Evolutionary conservation across 2,797 vertebrate species (phyloP), one percentile per base, ranked within the genome.

Genomic region (Molossus molossus): DNA sequence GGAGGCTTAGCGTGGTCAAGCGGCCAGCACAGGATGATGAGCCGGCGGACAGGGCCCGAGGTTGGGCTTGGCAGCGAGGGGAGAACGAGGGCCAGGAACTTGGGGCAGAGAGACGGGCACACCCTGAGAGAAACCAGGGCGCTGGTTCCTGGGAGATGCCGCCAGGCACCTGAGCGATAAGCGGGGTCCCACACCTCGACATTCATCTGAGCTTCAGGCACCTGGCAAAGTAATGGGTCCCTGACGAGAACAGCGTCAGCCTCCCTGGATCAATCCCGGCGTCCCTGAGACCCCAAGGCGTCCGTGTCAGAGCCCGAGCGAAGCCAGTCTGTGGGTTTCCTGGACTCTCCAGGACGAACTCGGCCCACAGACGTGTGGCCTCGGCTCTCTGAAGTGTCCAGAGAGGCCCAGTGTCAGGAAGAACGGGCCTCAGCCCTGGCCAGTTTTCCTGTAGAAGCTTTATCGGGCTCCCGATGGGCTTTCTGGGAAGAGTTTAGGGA

Each of bases 31-130:
- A 21, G 57, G 37, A 50, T 7, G 9, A 3, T 3, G 20, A 58
- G 5, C 21, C 2, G 69, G 53, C 45, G 6, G 9, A 13, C 33
- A 1, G 40, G 21, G 27, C 29, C 10, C 13, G 75, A 40, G 75
- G 20, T 1, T 11, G 67, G 75, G 11, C 65, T 37, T 13, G n/a
- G 76, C 55, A 23, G 1, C 2, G 40, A 21, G 21, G 8, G 10
- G 72, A 94, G 85, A 55, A 23, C 0, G 20, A 77, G 48, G 27
- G 5, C 21, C 20, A 5, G 8, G 80, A 0, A 9, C 60, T 21
- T 33, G 1, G 1, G 37, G 25, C 29, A 17, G 64, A 4, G 7
- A 40, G 27, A 50, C 13, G 0, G 17, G 60, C 0, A 1, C 0
- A 0, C 57, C 65, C 53, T 5, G 2, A 92, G 29, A 45, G 58